phyloP scores from a whole-genome alignment of 2,113 vertebrate genomes.

The Cryptomyrus ogoouensis region DNA sequence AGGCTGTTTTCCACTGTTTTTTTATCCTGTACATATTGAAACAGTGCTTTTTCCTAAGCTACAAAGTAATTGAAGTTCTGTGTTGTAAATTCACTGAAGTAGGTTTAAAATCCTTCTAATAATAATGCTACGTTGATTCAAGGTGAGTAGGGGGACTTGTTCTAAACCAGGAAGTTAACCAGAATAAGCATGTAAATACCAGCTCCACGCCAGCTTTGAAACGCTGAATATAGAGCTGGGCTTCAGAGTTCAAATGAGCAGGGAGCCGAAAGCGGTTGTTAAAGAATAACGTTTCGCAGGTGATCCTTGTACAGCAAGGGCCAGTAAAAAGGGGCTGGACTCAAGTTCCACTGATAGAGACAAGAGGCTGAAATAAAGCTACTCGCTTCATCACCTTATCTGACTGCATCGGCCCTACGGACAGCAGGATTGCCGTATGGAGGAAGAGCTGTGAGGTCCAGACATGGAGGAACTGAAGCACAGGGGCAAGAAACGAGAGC shows the following conservation, averaged over 20 bases:
- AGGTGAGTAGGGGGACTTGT: neutral
- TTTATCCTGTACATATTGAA: neutral
- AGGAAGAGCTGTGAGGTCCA: neutral
- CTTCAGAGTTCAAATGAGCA: neutral
- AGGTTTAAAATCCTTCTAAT: neutral
- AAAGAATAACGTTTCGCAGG: conserved; percentile 11
- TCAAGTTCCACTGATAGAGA: neutral
- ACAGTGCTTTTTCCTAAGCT: neutral
- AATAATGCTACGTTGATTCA: neutral
- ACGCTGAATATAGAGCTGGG: neutral
- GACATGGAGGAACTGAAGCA: conserved; percentile 31
- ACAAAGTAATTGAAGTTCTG: neutral
- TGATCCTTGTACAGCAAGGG: conserved; percentile 9
- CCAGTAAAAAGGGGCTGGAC: conserved; percentile 15
- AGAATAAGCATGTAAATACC: neutral
- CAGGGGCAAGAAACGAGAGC: conserved; percentile 19
- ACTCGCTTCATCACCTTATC: neutral
- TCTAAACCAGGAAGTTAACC: neutral
- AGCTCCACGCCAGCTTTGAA: neutral
- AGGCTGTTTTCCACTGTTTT: neutral
- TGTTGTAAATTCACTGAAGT: neutral
- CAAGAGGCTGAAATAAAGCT: neutral
- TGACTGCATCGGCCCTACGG: neutral
- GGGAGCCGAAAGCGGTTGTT: neutral
- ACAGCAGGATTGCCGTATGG: neutral